Percentiles rank a stretch among this genome's conserved stretches.
Evolutionary conservation across 2,113 vertebrate genomes (phyloP).

Genomic region (Amia ocellicauda): DNA sequence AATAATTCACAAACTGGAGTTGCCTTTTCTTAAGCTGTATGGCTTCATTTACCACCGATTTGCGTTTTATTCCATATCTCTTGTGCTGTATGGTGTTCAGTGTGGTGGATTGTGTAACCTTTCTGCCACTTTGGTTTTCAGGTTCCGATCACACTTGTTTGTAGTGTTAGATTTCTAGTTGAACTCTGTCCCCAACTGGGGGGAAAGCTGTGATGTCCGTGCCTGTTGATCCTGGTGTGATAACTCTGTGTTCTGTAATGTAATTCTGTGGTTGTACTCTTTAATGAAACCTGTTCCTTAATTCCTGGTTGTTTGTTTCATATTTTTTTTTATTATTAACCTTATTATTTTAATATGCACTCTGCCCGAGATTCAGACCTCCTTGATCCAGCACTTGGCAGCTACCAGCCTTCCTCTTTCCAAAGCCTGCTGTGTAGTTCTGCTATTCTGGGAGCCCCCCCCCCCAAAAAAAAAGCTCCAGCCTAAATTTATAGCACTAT

Average conservation of each 20-base stretch:
- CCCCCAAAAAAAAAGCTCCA: not conserved
- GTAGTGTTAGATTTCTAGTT: too few relatives aligned
- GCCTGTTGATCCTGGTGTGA: too few relatives aligned
- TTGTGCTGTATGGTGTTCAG: too few relatives aligned
- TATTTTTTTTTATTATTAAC: not conserved
- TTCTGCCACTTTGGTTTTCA: too few relatives aligned
- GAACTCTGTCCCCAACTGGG: too few relatives aligned
- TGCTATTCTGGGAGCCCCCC: not conserved
- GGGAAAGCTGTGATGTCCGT: too few relatives aligned
- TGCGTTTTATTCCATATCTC: not conserved
- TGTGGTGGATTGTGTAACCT: too few relatives aligned
- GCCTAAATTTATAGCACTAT: not conserved
- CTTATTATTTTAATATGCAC: not conserved
- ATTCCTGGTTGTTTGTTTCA: not conserved
- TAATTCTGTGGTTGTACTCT: not conserved
- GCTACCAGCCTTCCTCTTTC: not conserved
- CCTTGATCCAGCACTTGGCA: slow-evolving; percentile 10
- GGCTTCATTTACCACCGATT: not conserved
- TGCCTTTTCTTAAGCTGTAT: too few relatives aligned
- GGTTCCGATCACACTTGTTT: too few relatives aligned
- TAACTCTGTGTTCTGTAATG: too few relatives aligned
- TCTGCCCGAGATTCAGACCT: not conserved
- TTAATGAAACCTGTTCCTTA: not conserved
- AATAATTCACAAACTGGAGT: not conserved
- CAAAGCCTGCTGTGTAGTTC: not conserved